Evolutionary conservation across 2,888 invertebrate genomes (phyloP), one percentile per base, ranked within the genome.

Genomic region (Limnephilus auricula): DNA sequence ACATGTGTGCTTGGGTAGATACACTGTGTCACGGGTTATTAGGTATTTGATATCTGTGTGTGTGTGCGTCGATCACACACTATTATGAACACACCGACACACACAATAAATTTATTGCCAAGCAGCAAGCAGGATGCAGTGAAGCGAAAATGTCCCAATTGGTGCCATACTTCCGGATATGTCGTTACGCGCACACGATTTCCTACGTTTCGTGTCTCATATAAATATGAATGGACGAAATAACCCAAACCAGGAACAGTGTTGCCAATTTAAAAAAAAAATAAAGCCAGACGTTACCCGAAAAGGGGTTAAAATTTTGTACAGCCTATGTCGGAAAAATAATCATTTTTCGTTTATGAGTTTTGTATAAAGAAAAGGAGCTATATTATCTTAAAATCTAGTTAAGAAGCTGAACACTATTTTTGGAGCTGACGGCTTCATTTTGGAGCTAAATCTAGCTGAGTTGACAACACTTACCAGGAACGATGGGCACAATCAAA

Each of bases 101-200:
- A 45, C 40, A 45, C 85, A 85, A 65, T 40, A 85, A 15, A 85
- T 85, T 37, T 88, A 88, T 88, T 79, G 78, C 79, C 25, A 88
- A 78, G 37, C 87, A 88, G 87, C 25, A 88, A 78, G 37, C 87
- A 88, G 87, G 87, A 88, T 88, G 87, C 87, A 78, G 87, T 78
- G 50, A 78, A 79, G 34, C 34, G 78, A 78, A 87, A 88, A 88
- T 79, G 79, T 79, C 79, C 87, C 87, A 88, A 88, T 88, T 88
- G 87, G 78, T 34, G 78, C 32, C 87, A n/a, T 32, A 34, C 87
- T 88, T 88, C 87, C 87, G 87, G 87, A 79, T 78, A 78, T 37
- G 31, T 79, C 65, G 65, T 78, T 88, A 85, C 85, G 40, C 40
- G 40, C 65, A 6, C 25, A 25, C n/a, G 18, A 65, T 18, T 25